Evolutionary conservation across 2,888 invertebrate species (phyloP), one percentile per base, ranked within the genome.

Genomic region (Andrena minutula): DNA sequence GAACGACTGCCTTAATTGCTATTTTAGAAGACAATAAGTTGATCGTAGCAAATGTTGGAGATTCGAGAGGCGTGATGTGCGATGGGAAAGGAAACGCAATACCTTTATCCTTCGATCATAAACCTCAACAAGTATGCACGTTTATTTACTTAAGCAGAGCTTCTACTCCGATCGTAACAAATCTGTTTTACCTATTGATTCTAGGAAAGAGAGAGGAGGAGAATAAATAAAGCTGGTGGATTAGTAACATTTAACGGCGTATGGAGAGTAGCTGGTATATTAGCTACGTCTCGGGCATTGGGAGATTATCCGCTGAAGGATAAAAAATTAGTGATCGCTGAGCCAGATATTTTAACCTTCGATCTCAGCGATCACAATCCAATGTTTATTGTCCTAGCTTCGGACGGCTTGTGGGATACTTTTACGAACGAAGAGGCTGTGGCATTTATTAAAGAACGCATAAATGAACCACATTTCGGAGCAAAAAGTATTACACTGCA

Each of bases 381-480:
- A 0, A 96, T 97, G 95, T 99, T 99, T 94, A 94, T 99, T 88
- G 96, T 99, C 82, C 95, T 99, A 78, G 99, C 99, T 16, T 98
- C 98, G 0, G 99, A 99, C 95, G 99, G 99, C 1, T 95, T 99
- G 47, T 99, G 99, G 99, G 99, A 99, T 93, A 98, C 98, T 26
- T 98, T 99, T 93, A 95, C 97, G 60, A 99, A 99, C 94, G 98
- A 99, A 93, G 99, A 99, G 94, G 99, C 99, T 32, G 96, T 98
- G 16, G 96, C 96, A 88, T 99, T 97, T 93, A 96, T 99, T 72
- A 97, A 97, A 94, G 97, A 98, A 90, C 96, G 97, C 88, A 95
- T 98, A 58, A 96, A 97, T 91, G 98, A 98, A 94, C 96, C 97
- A 4, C 97, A 98, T 93, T 97, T 96, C 94, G 99, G 98, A 83